Evolutionary conservation across 2,797 vertebrate species (phyloP).

Genomic region (Rhinogobio ventralis): DNA sequence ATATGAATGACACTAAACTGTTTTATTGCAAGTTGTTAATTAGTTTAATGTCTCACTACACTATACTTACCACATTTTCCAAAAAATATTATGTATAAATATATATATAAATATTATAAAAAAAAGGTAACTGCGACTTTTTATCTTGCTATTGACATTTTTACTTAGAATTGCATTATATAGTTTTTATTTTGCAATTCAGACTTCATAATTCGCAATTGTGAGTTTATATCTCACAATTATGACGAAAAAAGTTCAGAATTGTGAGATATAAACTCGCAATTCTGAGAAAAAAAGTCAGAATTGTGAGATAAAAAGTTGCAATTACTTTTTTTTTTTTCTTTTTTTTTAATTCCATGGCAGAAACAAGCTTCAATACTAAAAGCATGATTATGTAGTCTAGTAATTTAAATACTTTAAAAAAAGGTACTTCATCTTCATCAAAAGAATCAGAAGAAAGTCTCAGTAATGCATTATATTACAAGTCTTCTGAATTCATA

Average conservation of each 20-base stretch:
- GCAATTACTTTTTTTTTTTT: not conserved
- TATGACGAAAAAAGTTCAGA: not conserved
- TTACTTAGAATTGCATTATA: too few species aligned
- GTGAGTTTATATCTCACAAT: not conserved
- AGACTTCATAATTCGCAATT: not conserved
- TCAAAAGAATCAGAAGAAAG: not conserved
- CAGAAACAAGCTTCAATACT: not conserved
- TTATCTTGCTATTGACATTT: not conserved
- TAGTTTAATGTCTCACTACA: not conserved
- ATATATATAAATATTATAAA: too few species aligned
- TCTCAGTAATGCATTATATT: not conserved
- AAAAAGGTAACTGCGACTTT: not conserved
- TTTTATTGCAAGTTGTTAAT: not conserved
- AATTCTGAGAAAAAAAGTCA: not conserved
- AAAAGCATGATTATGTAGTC: not conserved
- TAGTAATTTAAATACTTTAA: not conserved
- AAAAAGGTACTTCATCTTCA: not conserved
- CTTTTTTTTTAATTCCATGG: rapidly evolving
- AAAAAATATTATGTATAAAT: too few species aligned
- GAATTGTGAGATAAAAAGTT: not conserved
- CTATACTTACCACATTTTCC: not conserved
- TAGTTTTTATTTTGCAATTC: not conserved
- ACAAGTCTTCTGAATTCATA: not conserved
- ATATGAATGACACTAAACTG: not conserved
- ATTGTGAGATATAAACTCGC: not conserved